Percentiles rank a stretch among this genome's conserved stretches.
These are phyloP conservation scores for Apis cerana DNA, from an alignment of 1,140 invertebrate species.

Conservation along the genomic window DNA sequence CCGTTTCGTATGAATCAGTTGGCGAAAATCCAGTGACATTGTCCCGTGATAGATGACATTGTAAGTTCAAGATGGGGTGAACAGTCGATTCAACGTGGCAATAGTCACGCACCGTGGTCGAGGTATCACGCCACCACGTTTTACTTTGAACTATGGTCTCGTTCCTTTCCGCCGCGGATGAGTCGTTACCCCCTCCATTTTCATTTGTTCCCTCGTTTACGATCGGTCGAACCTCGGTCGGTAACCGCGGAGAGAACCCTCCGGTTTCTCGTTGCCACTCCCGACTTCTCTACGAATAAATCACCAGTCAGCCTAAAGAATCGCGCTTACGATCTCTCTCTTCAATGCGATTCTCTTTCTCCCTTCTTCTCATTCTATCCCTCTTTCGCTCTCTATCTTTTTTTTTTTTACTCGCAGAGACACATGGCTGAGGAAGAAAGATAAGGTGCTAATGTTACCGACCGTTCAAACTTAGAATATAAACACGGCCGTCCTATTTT, in stretches of 20 bases:
- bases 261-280: slow-evolving; percentile 36
- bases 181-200: slow-evolving; percentile 49
- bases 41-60: slow-evolving; percentile 31
- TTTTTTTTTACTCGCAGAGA: slow-evolving; percentile 40
- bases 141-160: slow-evolving; percentile 48
- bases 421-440: slow-evolving; percentile 64
- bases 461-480: slow-evolving; percentile 54
- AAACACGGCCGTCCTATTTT: background rate
- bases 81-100: slow-evolving; percentile 45
- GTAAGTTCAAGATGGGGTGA: slow-evolving; percentile 1
- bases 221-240: slow-evolving; percentile 29
- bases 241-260: slow-evolving; percentile 44
- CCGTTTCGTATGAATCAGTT: slow-evolving; percentile 40
- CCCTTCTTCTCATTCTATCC: background rate
- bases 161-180: slow-evolving; percentile 45
- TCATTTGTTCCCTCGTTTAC: slow-evolving; percentile 12
- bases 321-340: slow-evolving; percentile 57
- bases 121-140: slow-evolving; percentile 62
- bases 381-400: background rate
- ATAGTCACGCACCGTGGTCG: slow-evolving; percentile 56
- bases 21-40: slow-evolving; percentile 19
- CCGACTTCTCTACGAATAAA: slow-evolving; percentile 58
- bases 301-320: slow-evolving; percentile 60
- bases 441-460: slow-evolving; percentile 73
- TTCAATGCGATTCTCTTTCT: background rate